phyloP scores from a whole-genome alignment of 1,140 invertebrate species.

The Musca vetustissima region DNA sequence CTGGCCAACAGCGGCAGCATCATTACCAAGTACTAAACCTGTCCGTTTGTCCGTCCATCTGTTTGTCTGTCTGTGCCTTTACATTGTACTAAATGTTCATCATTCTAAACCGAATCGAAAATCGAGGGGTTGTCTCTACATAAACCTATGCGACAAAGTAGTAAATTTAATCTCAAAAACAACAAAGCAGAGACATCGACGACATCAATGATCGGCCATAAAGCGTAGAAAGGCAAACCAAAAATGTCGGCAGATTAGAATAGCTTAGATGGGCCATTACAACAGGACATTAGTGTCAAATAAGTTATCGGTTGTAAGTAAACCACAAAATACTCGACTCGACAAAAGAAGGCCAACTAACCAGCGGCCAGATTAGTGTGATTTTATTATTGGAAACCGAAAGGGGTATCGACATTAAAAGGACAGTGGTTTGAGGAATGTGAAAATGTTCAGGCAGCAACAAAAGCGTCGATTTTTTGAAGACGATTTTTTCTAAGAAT shows the following conservation, averaged over 20 bases:
- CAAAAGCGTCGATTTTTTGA: no score
- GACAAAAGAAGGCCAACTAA: no score
- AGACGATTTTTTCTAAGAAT: no score
- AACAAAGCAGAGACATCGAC: neutral
- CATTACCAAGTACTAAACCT: no score
- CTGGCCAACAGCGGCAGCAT: no score
- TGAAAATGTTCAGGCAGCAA: no score
- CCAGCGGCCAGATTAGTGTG: no score
- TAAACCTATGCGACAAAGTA: neutral
- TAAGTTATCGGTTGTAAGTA: neutral
- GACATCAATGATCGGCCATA: neutral
- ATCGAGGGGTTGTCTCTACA: neutral
- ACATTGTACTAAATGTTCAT: neutral
- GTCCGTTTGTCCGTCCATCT: no score
- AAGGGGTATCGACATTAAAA: no score
- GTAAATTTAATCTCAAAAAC: constrained; percentile 13
- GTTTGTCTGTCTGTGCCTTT: no score
- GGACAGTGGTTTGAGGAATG: no score
- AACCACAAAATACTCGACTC: constrained; percentile 14
- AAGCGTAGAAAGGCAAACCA: neutral
- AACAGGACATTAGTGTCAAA: constrained; percentile 24
- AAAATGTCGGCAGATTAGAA: constrained; percentile 22
- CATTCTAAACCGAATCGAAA: neutral
- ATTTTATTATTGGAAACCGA: no score
- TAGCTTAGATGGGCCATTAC: constrained; percentile 8